phyloP scores from a whole-genome alignment of 1,140 invertebrate genomes.

The Monochamus saltuarius region DNA sequence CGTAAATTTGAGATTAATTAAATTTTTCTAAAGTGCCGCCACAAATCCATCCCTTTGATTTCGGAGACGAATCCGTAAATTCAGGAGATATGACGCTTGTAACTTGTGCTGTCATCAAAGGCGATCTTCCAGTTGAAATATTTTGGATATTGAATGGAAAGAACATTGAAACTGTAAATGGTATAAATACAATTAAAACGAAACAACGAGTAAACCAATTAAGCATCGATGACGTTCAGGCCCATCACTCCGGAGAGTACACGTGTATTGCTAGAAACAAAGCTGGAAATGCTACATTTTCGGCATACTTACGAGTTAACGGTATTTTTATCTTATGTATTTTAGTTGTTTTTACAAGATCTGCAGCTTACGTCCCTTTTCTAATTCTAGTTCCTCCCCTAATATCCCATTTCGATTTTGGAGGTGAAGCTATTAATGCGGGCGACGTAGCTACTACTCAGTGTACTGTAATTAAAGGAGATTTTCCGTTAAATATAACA shows the following conservation, averaged over 20 bases:
- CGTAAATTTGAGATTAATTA: no score
- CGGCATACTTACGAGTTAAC: conserved; percentile 63
- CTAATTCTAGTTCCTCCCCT: conserved; percentile 38
- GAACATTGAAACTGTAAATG: conserved; percentile 44
- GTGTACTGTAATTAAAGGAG: conserved; percentile 74
- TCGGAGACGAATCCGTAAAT: conserved; percentile 62
- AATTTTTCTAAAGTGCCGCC: conserved; percentile 29
- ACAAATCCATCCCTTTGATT: conserved; percentile 52
- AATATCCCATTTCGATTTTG: conserved; percentile 51
- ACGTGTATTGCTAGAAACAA: conserved; percentile 62
- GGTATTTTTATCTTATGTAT: conserved; percentile 50
- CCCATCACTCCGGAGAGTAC: conserved; percentile 63
- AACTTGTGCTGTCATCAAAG: conserved; percentile 72
- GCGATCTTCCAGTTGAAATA: conserved; percentile 73
- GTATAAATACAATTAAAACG: conserved; percentile 50
- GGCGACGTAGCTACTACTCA: conserved; percentile 70
- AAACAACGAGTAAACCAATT: conserved; percentile 60
- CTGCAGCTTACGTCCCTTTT: conserved; percentile 62
- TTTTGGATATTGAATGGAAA: conserved; percentile 58
- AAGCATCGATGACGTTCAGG: conserved; percentile 60
- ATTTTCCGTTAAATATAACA: conserved; percentile 69
- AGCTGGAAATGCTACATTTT: conserved; percentile 61
- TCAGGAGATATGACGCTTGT: conserved; percentile 70
- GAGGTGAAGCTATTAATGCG: conserved; percentile 66
- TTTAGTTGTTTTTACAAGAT: no score